A percentile compares a stretch with the other conserved stretches of the same genome.
Conservation (phyloP, 2,797 vertebrate genomes). For the Pseudochirops corinnae region DNA sequence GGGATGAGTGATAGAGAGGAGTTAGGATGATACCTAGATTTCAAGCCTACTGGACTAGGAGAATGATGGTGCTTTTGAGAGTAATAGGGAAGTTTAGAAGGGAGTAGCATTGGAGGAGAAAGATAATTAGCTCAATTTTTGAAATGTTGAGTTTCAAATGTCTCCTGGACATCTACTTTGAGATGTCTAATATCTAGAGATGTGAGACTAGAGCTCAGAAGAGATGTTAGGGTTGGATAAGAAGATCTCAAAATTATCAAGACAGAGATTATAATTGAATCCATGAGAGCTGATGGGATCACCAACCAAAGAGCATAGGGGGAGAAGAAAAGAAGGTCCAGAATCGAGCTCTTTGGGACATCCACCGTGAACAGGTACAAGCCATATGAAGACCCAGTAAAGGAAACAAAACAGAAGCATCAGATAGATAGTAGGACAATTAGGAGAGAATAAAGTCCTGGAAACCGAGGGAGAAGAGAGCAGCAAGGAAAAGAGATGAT, state of each 20-base stretch:
- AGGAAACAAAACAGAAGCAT: neutral
- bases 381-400: neutral
- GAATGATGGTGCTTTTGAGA: neutral
- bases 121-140: neutral
- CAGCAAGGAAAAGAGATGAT: neutral
- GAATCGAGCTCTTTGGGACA: neutral
- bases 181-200: neutral
- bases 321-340: neutral
- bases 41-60: neutral
- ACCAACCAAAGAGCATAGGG: neutral
- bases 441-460: neutral
- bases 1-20: neutral
- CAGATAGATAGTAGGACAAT: neutral
- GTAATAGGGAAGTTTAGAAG: neutral
- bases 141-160: neutral
- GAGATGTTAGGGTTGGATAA: neutral
- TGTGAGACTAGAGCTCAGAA: neutral
- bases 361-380: neutral
- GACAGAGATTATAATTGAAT: neutral
- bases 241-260: neutral
- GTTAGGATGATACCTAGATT: neutral
- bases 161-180: neutral
- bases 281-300: neutral
- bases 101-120: neutral
- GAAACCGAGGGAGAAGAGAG: neutral